Percentiles rank a stretch among this genome's conserved stretches.
phyloP scores from a whole-genome alignment of 2,113 vertebrate genomes.

The Oceanites oceanicus region DNA sequence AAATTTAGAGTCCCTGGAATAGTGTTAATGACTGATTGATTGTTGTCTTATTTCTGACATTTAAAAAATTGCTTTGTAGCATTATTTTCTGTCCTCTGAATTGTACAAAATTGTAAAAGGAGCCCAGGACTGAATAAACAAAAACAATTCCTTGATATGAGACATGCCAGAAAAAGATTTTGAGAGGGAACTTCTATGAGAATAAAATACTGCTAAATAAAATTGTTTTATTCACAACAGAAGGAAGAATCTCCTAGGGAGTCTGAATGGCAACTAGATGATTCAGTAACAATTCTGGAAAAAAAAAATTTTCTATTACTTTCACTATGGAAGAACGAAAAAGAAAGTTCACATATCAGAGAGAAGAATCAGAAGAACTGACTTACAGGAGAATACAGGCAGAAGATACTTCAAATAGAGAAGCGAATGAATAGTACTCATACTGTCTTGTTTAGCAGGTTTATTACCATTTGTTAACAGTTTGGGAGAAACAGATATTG shows the following conservation, averaged over 20 bases:
- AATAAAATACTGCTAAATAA: background rate
- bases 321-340: background rate
- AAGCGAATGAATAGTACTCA: background rate
- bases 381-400: rapidly evolving
- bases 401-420: background rate
- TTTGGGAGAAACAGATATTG: background rate
- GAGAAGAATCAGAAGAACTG: background rate
- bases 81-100: background rate
- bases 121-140: background rate
- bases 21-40: background rate
- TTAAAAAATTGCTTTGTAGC: background rate
- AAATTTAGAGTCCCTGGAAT: background rate
- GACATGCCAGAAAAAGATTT: background rate
- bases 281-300: background rate
- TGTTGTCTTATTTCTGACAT: background rate
- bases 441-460: background rate
- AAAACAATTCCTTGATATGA: background rate
- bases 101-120: background rate
- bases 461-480: background rate
- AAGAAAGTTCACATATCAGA: background rate
- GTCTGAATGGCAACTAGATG: background rate
- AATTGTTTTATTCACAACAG: background rate
- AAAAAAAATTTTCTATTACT: background rate
- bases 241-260: background rate
- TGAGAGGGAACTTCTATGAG: background rate